Evolutionary conservation across 2,888 invertebrate genomes (phyloP).

Genomic region (Cheilosia urbana): DNA sequence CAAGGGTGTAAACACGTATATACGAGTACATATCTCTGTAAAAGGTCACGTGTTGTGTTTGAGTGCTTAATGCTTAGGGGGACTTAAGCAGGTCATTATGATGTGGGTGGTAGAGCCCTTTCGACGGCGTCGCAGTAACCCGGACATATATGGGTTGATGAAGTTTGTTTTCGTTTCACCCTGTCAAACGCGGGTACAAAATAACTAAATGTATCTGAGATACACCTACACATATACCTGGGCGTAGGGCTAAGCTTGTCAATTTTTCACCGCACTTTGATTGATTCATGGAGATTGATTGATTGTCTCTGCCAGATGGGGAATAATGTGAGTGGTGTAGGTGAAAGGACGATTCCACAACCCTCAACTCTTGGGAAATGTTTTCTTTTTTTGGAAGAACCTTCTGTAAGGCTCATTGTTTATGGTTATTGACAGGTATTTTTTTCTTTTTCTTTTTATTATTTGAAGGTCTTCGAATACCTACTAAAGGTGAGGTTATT

Average conservation of each 20-base stretch:
- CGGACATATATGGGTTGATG: neutral
- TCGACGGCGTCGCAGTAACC: neutral
- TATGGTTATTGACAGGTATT: too few species aligned
- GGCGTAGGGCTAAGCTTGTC: too few species aligned
- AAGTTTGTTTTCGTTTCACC: neutral
- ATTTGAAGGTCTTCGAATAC: too few species aligned
- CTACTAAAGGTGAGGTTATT: too few species aligned
- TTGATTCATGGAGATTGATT: conserved; percentile 35
- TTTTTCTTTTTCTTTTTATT: too few species aligned
- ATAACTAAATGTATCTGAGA: too few species aligned
- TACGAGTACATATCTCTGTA: neutral
- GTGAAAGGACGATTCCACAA: neutral
- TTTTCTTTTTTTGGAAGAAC: neutral
- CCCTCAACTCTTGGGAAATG: neutral
- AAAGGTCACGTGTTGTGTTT: conserved; percentile 9
- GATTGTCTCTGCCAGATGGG: neutral
- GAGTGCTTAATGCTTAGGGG: neutral
- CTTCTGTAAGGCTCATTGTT: too few species aligned
- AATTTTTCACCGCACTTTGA: conserved; percentile 4
- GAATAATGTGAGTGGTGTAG: neutral
- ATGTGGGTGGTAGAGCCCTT: too few species aligned
- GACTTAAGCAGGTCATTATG: neutral
- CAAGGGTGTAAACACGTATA: conserved; percentile 18
- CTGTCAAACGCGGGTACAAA: neutral
- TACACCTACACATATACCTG: neutral